phyloP scores from a whole-genome alignment of 2,113 vertebrate species.

The Chrysochloris asiatica region DNA sequence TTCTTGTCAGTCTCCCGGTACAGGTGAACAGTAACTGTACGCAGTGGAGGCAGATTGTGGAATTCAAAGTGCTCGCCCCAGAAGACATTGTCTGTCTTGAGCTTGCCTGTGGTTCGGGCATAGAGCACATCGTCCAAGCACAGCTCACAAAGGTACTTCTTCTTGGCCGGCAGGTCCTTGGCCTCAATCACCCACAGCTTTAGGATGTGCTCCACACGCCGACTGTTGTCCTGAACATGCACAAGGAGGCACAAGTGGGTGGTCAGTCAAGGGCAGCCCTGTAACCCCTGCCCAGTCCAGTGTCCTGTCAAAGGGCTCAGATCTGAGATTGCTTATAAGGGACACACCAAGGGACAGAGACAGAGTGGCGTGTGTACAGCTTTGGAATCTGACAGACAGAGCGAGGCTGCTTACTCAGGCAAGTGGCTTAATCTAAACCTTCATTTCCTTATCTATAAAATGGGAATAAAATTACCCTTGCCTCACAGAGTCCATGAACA shows the following conservation, averaged over 20 bases:
- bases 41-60: slow-evolving; percentile 94
- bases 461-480: background rate
- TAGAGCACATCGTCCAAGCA: slow-evolving; percentile 97
- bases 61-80: slow-evolving; percentile 99
- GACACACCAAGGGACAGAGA: accelerated
- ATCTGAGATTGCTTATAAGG: background rate
- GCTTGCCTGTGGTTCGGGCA: slow-evolving; percentile 99
- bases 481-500: background rate
- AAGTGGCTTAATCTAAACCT: background rate
- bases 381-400: background rate
- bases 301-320: background rate
- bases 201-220: slow-evolving; percentile 95
- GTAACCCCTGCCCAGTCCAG: slow-evolving; percentile 37
- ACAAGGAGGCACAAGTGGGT: too few species aligned
- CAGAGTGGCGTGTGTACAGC: background rate
- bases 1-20: slow-evolving; percentile 99
- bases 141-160: slow-evolving; percentile 97
- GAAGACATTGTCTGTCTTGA: slow-evolving; percentile 98
- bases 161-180: slow-evolving; percentile 98
- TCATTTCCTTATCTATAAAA: background rate
- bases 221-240: slow-evolving; percentile 93
- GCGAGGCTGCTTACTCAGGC: background rate
- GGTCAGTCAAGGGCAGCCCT: background rate
- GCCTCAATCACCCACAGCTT: slow-evolving; percentile 98
- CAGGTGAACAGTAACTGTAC: slow-evolving; percentile 93